Conservation (phyloP, 2,797 vertebrate genomes). For the Cephalopachus bancanus region DNA sequence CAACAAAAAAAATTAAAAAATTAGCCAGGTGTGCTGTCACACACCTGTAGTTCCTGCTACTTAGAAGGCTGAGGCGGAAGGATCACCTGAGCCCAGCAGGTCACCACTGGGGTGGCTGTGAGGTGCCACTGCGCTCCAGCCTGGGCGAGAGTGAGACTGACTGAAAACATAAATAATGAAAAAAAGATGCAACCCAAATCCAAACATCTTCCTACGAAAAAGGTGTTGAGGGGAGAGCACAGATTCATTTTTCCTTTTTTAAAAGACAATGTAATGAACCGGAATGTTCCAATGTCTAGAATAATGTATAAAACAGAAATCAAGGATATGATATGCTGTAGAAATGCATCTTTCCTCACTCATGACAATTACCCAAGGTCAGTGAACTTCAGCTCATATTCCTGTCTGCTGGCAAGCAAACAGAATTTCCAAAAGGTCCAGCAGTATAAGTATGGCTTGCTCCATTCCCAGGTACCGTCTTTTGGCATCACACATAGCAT, state of each 20-base stretch:
- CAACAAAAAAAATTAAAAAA: too few relatives aligned
- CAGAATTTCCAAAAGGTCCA: not conserved
- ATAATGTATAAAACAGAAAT: constrained; percentile 44
- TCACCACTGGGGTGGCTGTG: too few relatives aligned
- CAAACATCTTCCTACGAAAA: not conserved
- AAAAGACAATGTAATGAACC: not conserved
- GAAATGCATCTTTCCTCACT: not conserved
- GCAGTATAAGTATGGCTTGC: not conserved
- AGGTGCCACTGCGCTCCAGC: too few relatives aligned
- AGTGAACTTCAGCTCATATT: not conserved
- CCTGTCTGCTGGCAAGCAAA: not conserved
- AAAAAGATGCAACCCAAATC: not conserved
- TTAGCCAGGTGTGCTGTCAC: too few relatives aligned
- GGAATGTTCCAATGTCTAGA: not conserved
- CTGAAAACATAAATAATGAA: too few relatives aligned
- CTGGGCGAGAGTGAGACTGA: too few relatives aligned
- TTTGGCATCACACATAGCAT: not conserved
- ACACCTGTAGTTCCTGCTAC: too few relatives aligned
- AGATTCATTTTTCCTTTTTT: not conserved
- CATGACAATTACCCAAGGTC: not conserved
- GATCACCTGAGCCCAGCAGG: too few relatives aligned
- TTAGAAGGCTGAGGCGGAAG: too few relatives aligned
- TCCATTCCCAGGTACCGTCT: not conserved
- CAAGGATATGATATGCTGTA: not conserved
- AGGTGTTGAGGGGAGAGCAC: too few relatives aligned